These are phyloP conservation scores for Eretmocerus hayati DNA, from an alignment of 2,888 invertebrate genomes.

Conservation along the genomic window DNA sequence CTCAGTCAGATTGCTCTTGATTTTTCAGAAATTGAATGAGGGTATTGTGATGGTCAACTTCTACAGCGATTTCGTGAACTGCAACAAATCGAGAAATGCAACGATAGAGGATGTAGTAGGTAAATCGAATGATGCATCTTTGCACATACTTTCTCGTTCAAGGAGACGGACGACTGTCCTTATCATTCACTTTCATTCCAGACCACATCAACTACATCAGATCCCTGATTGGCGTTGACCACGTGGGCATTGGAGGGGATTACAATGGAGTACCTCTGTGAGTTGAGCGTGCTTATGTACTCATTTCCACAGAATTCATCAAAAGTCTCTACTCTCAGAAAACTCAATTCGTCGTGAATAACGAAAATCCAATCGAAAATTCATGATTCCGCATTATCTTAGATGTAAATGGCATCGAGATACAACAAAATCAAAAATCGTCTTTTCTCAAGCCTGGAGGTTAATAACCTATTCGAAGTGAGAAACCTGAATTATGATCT, in stretches of 20 bases:
- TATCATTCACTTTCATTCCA: too few species aligned
- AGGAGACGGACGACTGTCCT: too few species aligned
- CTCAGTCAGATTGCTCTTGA: slow-evolving; percentile 10
- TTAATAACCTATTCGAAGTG: too few species aligned
- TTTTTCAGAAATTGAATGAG: slow-evolving; percentile 54
- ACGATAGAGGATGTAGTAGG: slow-evolving; percentile 56
- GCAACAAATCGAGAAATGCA: slow-evolving; percentile 49
- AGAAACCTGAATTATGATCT: too few species aligned
- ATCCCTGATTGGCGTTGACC: slow-evolving; percentile 77
- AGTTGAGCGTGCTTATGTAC: not conserved
- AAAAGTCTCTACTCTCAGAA: not conserved
- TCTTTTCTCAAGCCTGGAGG: too few species aligned
- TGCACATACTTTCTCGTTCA: too few species aligned
- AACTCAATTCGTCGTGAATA: not conserved
- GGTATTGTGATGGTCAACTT: slow-evolving; percentile 64
- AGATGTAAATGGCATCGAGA: too few species aligned
- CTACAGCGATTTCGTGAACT: slow-evolving; percentile 56
- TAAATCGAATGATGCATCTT: too few species aligned
- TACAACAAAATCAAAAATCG: too few species aligned
- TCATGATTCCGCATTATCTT: too few species aligned
- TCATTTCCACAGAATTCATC: too few species aligned
- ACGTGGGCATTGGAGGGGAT: slow-evolving; percentile 82
- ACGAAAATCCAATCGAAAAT: too few species aligned
- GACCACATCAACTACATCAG: slow-evolving; percentile 81
- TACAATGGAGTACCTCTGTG: slow-evolving; percentile 66